Evolutionary conservation across 2,113 vertebrate species (phyloP), one percentile per base, ranked within the genome.

Genomic region (Eonycteris spelaea): DNA sequence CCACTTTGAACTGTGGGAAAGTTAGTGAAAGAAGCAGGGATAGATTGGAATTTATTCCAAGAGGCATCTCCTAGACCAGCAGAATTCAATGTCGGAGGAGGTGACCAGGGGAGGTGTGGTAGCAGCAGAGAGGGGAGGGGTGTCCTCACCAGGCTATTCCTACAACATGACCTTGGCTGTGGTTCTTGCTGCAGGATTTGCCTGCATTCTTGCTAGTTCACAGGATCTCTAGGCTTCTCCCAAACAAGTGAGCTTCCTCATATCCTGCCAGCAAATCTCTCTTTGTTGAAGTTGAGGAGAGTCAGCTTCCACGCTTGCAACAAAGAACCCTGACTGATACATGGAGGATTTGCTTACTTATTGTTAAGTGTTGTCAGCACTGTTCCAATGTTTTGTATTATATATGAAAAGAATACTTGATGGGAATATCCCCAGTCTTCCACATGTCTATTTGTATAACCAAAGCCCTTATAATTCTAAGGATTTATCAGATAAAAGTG

Each of bases 221-320:
- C 8, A 55, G 33, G 38, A 28, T 55, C 70, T 71, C 51, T 33
- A 22, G 75, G 70, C 75, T 70, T 87, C 84, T 87, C 84, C n/a
- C 28, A 90, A 92, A 88, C 75, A 67, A 57, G 38, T n/a, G 53
- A 95, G 75, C 45, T 86, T 92, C 78, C 85, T 91, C 82, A 80
- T 24, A 92, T 4, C 18, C 40, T 93, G 90, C 95, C 85, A 95
- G 71, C 53, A 68, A 28, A 84, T 85, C 55, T 59, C 43, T 86
- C 78, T 79, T 78, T 79, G 28, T 88, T 63, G 57, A 90, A 94
- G 48, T 91, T 57, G 88, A 91, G 35, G 71, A 92, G 74, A 95
- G 30, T 53, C 35, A 8, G 24, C 45, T 59, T 95, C n/a, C 7
- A 77, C 14, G 38, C 43, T 63, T 74, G 12, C 40, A 75, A 84